Evolutionary conservation across 1,140 invertebrate genomes (phyloP).

Genomic region (Meloidogyne chitwoodi): DNA sequence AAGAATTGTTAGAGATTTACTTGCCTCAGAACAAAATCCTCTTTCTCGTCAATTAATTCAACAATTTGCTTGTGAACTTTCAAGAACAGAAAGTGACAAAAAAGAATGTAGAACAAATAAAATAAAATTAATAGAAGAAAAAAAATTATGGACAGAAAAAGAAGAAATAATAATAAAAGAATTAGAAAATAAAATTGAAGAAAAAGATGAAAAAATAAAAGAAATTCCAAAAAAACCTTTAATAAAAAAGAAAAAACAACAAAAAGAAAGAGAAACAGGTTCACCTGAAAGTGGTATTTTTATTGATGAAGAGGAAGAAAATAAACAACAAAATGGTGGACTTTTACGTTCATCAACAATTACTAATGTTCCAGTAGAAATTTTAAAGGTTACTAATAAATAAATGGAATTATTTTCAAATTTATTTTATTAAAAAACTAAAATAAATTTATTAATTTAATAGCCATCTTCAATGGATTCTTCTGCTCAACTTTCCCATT

Average conservation of each 20-base stretch:
- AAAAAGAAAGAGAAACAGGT: neutral
- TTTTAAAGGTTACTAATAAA: neutral
- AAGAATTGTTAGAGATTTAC: slow-evolving; percentile 42
- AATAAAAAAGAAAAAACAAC: neutral
- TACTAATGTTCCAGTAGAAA: neutral
- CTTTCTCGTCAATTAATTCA: slow-evolving; percentile 47
- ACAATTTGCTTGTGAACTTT: slow-evolving; percentile 52
- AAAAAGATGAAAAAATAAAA: neutral
- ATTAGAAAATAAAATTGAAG: neutral
- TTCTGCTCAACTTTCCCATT: neutral
- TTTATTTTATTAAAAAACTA: neutral
- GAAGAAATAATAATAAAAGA: slow-evolving; percentile 35
- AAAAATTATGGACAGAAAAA: slow-evolving; percentile 53
- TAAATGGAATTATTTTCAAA: neutral
- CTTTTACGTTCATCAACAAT: slow-evolving; percentile 4
- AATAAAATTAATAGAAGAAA: slow-evolving; percentile 44
- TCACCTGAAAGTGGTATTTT: slow-evolving; percentile 18
- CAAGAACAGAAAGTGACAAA: slow-evolving; percentile 36
- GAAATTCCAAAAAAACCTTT: neutral
- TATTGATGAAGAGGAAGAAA: slow-evolving; percentile 10
- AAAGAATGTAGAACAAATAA: slow-evolving; percentile 25
- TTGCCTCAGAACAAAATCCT: slow-evolving; percentile 34
- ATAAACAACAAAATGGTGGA: neutral
- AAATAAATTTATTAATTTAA: neutral
- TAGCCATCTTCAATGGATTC: neutral